phyloP scores from a whole-genome alignment of 37 sponge, comb jelly and placozoan genomes.

The Eunapius fragilis region DNA sequence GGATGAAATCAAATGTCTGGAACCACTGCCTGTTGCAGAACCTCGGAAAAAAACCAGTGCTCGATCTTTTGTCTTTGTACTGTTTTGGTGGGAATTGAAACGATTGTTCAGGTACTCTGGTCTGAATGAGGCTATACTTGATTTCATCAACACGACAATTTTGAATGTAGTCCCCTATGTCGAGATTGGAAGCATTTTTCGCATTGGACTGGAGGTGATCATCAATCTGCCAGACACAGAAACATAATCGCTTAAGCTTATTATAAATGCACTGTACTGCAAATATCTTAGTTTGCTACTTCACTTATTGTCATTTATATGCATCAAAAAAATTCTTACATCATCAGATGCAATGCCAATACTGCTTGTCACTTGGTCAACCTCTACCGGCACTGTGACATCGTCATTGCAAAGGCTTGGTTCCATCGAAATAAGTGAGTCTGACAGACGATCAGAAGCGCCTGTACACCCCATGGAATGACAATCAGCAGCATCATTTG shows the following conservation, averaged over 20 bases:
- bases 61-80: background rate
- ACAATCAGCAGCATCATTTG: too few relatives aligned
- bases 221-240: background rate
- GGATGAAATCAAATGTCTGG: background rate
- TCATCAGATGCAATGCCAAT: background rate
- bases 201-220: background rate
- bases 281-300: background rate
- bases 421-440: background rate
- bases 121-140: background rate
- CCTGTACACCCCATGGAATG: too few relatives aligned
- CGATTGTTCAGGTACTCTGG: background rate
- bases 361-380: background rate
- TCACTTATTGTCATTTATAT: background rate
- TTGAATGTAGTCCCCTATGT: background rate
- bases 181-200: background rate
- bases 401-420: background rate
- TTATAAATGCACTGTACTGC: background rate
- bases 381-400: background rate
- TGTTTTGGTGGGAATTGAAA: background rate
- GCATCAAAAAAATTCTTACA: background rate
- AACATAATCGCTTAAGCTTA: background rate
- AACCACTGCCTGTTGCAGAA: slow-evolving; percentile 17
- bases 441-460: too few relatives aligned
- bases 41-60: slow-evolving; percentile 6
- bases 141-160: background rate